phyloP scores from a whole-genome alignment of 2,113 vertebrate species.

The Chamaea fasciata region DNA sequence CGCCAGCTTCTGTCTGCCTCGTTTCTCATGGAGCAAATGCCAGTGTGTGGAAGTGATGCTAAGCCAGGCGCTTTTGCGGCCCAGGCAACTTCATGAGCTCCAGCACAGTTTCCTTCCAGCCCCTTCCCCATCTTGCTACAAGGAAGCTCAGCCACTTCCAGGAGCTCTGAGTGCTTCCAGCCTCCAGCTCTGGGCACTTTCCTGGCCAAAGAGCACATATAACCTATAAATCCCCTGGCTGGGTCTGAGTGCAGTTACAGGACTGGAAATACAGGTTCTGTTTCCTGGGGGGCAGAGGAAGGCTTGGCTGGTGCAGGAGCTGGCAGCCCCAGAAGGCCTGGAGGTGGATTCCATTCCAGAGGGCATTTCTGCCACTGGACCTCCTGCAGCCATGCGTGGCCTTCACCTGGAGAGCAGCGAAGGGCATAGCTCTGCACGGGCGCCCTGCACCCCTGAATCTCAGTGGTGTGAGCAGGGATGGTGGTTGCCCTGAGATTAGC shows the following conservation, averaged over 20 bases:
- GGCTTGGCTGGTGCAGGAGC: neutral
- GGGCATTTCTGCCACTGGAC: neutral
- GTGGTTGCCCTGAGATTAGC: neutral
- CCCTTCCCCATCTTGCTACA: neutral
- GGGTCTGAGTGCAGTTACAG: neutral
- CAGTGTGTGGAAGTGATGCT: neutral
- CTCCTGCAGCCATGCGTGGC: rapidly evolving
- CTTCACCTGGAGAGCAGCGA: rapidly evolving
- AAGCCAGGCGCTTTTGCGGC: neutral
- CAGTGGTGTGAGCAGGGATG: rapidly evolving
- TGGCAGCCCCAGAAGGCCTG: rapidly evolving
- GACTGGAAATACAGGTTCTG: slow-evolving; percentile 65
- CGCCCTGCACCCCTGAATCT: rapidly evolving
- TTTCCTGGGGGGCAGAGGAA: neutral
- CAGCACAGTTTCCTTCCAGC: neutral
- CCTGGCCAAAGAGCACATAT: neutral
- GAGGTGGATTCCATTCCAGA: neutral
- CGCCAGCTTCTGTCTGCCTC: rapidly evolving
- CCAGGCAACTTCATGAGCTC: rapidly evolving
- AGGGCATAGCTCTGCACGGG: neutral
- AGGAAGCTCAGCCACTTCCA: neutral
- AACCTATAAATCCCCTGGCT: neutral
- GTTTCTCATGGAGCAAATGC: neutral
- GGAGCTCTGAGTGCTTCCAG: neutral
- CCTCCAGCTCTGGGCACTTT: neutral